Evolutionary conservation across 2,888 invertebrate species (phyloP).

Genomic region (Drosophila lutescens): DNA sequence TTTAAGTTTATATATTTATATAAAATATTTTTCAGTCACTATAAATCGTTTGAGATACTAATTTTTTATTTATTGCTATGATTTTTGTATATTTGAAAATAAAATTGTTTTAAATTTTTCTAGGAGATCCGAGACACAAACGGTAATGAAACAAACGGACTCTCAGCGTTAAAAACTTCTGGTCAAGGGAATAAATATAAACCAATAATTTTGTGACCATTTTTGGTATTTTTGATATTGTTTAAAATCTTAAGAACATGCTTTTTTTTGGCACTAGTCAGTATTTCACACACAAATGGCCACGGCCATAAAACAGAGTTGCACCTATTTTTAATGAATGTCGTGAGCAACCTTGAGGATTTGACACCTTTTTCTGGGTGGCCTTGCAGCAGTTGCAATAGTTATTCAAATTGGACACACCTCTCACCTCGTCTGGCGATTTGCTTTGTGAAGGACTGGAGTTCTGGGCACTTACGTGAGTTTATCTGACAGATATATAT

Average conservation of each 20-base stretch:
- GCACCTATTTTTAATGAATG: slow-evolving; percentile 6
- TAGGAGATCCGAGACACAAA: too few relatives aligned
- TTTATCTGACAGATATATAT: slow-evolving; percentile 24
- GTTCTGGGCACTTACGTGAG: slow-evolving; percentile 37
- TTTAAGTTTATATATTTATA: too few relatives aligned
- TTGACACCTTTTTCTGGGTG: slow-evolving; percentile 55
- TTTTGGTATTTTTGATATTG: background rate
- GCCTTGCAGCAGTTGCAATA: slow-evolving; percentile 45
- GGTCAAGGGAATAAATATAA: background rate
- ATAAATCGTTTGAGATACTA: too few relatives aligned
- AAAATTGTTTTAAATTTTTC: too few relatives aligned
- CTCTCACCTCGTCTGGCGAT: slow-evolving; percentile 9
- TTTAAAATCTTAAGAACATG: background rate
- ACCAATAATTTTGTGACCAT: background rate
- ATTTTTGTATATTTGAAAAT: too few relatives aligned
- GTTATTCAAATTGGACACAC: slow-evolving; percentile 53
- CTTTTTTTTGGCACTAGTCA: background rate
- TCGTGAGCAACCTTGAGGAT: slow-evolving; percentile 64
- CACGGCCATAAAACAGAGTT: slow-evolving; percentile 42
- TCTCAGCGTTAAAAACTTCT: too few relatives aligned
- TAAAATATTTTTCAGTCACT: too few relatives aligned
- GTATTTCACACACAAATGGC: background rate
- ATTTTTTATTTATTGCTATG: too few relatives aligned
- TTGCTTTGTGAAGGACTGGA: slow-evolving; percentile 1
- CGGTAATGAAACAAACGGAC: too few relatives aligned